phyloP scores from a whole-genome alignment of 2,797 vertebrate genomes.

The Diglossa cyanea region DNA sequence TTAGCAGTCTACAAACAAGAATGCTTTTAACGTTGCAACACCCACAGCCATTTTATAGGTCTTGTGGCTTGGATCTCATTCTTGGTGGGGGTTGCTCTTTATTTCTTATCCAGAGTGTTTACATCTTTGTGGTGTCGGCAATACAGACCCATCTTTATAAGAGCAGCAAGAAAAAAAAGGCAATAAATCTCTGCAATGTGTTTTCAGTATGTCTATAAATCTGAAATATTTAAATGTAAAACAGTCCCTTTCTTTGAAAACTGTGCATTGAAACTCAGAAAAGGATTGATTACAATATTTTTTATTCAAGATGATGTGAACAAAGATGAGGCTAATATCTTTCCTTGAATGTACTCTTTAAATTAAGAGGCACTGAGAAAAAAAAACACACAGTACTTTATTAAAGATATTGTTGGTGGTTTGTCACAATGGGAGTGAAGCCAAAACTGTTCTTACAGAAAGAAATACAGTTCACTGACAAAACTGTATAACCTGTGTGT shows the following conservation, averaged over 20 bases:
- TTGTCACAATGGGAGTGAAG: background rate
- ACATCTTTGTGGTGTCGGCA: conserved; percentile 63
- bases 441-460: background rate
- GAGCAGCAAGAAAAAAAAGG: conserved; percentile 28
- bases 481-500: background rate
- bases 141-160: conserved; percentile 49
- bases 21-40: conserved; percentile 59
- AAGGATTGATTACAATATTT: conserved; percentile 5
- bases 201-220: conserved; percentile 58
- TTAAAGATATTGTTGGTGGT: background rate
- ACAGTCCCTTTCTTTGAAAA: conserved; percentile 40
- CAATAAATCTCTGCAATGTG: conserved; percentile 63
- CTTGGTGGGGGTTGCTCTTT: conserved; percentile 44
- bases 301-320: conserved; percentile 6
- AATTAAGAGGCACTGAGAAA: background rate
- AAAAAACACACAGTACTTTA: background rate
- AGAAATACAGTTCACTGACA: background rate
- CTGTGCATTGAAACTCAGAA: background rate
- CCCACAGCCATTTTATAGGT: conserved; percentile 45
- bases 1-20: conserved; percentile 53
- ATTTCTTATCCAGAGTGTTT: conserved; percentile 56
- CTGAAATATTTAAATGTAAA: conserved; percentile 52
- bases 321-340: background rate
- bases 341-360: background rate
- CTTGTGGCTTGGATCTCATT: conserved; percentile 55